These are phyloP conservation scores for Teleogryllus occipitalis DNA, from an alignment of 1,140 invertebrate genomes.

Conservation along the genomic window DNA sequence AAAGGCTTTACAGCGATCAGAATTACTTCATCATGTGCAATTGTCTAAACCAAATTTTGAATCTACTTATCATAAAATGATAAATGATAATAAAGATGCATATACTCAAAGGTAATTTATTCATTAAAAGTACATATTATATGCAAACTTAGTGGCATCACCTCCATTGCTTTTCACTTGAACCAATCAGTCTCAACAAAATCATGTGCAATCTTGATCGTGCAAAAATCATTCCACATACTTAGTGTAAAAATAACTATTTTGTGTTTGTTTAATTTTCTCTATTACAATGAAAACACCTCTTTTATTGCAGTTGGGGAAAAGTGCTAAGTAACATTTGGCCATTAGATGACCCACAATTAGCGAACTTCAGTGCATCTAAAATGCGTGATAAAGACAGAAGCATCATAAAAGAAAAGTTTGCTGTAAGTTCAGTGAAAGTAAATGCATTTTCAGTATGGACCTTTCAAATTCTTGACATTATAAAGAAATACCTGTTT, in stretches of 20 bases:
- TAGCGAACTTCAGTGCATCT: constrained; percentile 46
- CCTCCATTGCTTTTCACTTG: too few species aligned
- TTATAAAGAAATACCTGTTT: not conserved
- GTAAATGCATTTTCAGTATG: not conserved
- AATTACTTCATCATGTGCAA: constrained; percentile 68
- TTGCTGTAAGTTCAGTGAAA: constrained; percentile 55
- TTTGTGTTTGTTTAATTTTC: not conserved
- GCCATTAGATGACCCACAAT: constrained; percentile 53
- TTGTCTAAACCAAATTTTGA: constrained; percentile 76
- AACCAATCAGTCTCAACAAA: too few species aligned
- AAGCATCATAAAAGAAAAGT: constrained; percentile 89
- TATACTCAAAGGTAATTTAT: constrained; percentile 62
- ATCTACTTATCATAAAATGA: constrained; percentile 44
- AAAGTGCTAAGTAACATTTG: constrained; percentile 67
- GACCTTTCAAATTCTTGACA: not conserved
- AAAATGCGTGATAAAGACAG: constrained; percentile 81
- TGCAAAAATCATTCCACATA: too few species aligned
- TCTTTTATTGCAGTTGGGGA: constrained; percentile 58
- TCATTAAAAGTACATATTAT: too few species aligned
- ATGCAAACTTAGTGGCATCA: too few species aligned
- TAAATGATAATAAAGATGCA: constrained; percentile 64
- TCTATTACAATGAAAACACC: not conserved
- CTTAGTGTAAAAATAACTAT: too few species aligned
- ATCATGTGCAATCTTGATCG: too few species aligned
- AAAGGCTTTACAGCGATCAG: constrained; percentile 76